These are phyloP conservation scores for Dipodomys merriami DNA, from an alignment of 2,113 vertebrate species.

Conservation along the genomic window DNA sequence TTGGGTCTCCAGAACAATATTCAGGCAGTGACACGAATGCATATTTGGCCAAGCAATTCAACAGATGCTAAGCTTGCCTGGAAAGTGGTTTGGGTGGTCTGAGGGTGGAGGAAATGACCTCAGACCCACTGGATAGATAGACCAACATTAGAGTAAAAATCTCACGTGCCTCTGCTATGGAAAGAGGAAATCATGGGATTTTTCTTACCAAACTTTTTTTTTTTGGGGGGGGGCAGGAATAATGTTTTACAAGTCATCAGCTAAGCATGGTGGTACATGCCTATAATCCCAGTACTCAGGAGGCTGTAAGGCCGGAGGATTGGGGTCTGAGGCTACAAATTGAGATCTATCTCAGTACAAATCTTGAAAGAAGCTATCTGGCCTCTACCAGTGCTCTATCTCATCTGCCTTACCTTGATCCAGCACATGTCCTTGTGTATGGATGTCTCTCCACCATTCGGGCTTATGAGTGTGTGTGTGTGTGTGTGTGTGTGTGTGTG, in stretches of 20 bases:
- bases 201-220: neutral
- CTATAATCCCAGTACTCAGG: no score
- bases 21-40: neutral
- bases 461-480: neutral
- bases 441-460: neutral
- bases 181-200: constrained; percentile 42
- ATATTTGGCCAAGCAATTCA: neutral
- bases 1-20: neutral
- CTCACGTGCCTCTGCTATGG: constrained; percentile 14
- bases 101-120: constrained; percentile 21
- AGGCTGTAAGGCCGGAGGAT: no score
- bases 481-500: no score
- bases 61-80: neutral
- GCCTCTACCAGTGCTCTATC: neutral
- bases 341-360: neutral
- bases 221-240: neutral
- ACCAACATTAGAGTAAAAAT: neutral
- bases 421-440: neutral
- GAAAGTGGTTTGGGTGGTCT: neutral
- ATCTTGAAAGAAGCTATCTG: neutral
- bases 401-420: neutral
- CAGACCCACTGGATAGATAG: neutral
- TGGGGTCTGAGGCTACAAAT: no score
- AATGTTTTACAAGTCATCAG: no score
- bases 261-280: no score